phyloP scores from a whole-genome alignment of 2,888 invertebrate species.

The Pseudolycoriella hygida region DNA sequence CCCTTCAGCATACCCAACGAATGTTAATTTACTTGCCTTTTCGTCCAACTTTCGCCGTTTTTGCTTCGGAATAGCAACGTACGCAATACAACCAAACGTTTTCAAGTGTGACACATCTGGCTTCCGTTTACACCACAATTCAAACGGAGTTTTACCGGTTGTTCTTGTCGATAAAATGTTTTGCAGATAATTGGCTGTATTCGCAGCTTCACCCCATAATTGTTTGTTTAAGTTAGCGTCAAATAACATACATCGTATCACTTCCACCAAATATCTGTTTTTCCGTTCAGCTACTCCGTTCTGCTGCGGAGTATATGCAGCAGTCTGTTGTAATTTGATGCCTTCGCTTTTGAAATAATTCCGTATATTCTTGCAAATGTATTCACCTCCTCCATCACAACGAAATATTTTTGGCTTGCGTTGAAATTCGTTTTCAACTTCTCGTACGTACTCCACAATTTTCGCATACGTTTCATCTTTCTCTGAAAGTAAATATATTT shows the following conservation, averaged over 20 bases:
- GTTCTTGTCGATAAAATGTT: constrained; percentile 6
- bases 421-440: background rate
- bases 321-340: constrained; percentile 17
- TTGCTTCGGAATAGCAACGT: background rate
- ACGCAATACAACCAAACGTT: too few relatives aligned
- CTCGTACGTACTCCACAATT: background rate
- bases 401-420: constrained; percentile 9
- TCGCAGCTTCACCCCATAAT: constrained; percentile 19
- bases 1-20: constrained; percentile 1
- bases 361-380: constrained; percentile 11
- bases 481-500: constrained; percentile 13
- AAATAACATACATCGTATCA: constrained; percentile 14
- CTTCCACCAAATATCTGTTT: constrained; percentile 15
- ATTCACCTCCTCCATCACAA: constrained; percentile 16
- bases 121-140: constrained; percentile 11
- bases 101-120: constrained; percentile 7
- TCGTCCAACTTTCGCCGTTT: background rate
- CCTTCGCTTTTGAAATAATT: constrained; percentile 12
- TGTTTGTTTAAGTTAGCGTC: constrained; percentile 12
- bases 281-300: constrained; percentile 18
- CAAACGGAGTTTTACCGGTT: constrained; percentile 13
- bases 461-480: constrained; percentile 13
- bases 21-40: background rate
- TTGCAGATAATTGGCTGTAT: constrained; percentile 8
- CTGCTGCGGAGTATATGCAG: constrained; percentile 18